These are phyloP conservation scores for Micrasema longulum DNA, from an alignment of 1,140 invertebrate species.

Conservation along the genomic window DNA sequence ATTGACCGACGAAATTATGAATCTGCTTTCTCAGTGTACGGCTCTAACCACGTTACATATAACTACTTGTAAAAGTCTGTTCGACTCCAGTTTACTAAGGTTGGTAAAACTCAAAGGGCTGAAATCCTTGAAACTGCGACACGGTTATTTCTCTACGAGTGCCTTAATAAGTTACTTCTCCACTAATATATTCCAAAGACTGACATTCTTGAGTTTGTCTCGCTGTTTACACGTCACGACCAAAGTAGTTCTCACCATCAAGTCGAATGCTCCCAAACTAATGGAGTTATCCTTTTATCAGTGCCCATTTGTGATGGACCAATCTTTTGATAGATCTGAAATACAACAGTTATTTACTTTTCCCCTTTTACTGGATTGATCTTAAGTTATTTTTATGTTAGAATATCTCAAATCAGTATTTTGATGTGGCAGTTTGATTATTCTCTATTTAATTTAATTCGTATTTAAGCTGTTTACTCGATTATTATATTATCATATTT, in stretches of 20 bases:
- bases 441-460: no score
- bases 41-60: conserved; percentile 64
- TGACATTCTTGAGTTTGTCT: conserved; percentile 66
- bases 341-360: conserved; percentile 66
- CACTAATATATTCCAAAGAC: conserved; percentile 63
- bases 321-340: conserved; percentile 64
- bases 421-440: background rate
- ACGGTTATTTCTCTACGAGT: conserved; percentile 66
- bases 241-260: conserved; percentile 65
- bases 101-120: conserved; percentile 64
- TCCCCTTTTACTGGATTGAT: conserved; percentile 65
- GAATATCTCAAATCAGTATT: conserved; percentile 11
- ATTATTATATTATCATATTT: no score
- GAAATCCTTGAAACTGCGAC: conserved; percentile 65
- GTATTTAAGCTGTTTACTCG: no score
- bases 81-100: conserved; percentile 66
- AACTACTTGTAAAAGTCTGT: conserved; percentile 67
- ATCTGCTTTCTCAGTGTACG: conserved; percentile 64
- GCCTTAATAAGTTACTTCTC: conserved; percentile 66
- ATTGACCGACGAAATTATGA: conserved; percentile 65
- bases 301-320: conserved; percentile 65
- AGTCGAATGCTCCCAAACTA: conserved; percentile 65
- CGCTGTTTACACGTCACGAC: conserved; percentile 66
- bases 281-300: conserved; percentile 67
- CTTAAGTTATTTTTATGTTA: background rate